Base-by-base conservation (phyloP, 2,888 invertebrate species). In the Thecocarcelia acutangulata region DNA sequence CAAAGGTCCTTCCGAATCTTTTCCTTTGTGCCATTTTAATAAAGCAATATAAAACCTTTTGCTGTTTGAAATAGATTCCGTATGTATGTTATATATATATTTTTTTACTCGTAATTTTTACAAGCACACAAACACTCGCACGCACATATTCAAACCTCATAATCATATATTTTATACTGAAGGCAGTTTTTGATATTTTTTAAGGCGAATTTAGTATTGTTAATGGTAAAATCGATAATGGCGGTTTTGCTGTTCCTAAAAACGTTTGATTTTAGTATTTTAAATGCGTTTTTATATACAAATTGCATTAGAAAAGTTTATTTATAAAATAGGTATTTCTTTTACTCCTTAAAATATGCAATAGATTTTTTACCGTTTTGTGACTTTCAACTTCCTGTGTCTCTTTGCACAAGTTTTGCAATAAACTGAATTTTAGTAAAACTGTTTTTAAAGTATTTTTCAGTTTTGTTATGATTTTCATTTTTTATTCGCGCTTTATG, bases 181-280 rank as follows among this genome's bases (percentile, higher is more conserved):
- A 44, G 40, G 9, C 33, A 21, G 24, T n/a, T n/a, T 63, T 56
- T 69, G 37, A 44, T 17, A 37, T 44, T 13, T 50, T 42, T 33
- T 44, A 9, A 12, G 24, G 17, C 21, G 52, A 66, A 59, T 13
- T 52, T 9, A 19, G 21, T 15, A 15, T 28, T 24, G 42, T 68
- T 69, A 73, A 72, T 78, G 33, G 37, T 42, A 73, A 78, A 78
- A 78, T 78, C 78, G 59, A 78, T 78, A 78, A 19, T 61, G 72
- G 59, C 72, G 73, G 6, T 37, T 44, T 40, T 3, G 52, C 52
- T 42, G 64, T 72, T 42, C 33, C 44, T 15, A 24, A 17, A 56
- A 42, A 50, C 15, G 6, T 37, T 56, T 33, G 15, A 8, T 61
- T 33, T 33, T 59, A 19, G 42, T 5, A 3, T 50, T 40, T 46